Evolutionary conservation across 2,113 vertebrate species (phyloP).

Genomic region (Xenopus laevis): DNA sequence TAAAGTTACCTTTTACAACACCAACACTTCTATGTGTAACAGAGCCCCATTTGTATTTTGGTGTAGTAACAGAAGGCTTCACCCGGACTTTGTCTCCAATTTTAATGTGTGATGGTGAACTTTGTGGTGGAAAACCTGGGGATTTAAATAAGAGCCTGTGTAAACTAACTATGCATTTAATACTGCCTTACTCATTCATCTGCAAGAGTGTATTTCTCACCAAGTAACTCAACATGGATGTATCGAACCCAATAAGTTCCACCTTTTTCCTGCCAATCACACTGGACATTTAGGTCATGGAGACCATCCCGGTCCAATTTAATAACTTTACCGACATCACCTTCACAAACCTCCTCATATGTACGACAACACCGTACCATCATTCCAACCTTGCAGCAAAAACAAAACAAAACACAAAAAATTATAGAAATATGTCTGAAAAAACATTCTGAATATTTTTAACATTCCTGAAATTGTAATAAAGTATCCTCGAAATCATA

Average conservation of each 20-base stretch:
- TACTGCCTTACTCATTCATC: too few species aligned
- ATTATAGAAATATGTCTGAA: too few species aligned
- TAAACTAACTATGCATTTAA: too few species aligned
- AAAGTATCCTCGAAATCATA: too few species aligned
- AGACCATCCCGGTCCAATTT: slow-evolving; percentile 94
- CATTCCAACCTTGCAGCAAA: slow-evolving; percentile 84
- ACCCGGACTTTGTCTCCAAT: slow-evolving; percentile 97
- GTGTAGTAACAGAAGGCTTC: slow-evolving; percentile 87
- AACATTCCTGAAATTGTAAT: too few species aligned
- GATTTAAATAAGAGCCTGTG: not conserved
- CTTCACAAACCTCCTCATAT: slow-evolving; percentile 96
- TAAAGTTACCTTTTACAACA: slow-evolving; percentile 85
- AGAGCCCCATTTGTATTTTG: slow-evolving; percentile 98
- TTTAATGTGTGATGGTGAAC: slow-evolving; percentile 93
- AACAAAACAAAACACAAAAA: not conserved
- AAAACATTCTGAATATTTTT: too few species aligned
- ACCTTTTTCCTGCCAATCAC: slow-evolving; percentile 97
- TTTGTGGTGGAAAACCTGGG: slow-evolving; percentile 90
- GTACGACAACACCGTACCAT: slow-evolving; percentile 96
- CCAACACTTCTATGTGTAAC: slow-evolving; percentile 95
- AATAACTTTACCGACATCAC: slow-evolving; percentile 94
- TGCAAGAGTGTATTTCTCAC: slow-evolving; percentile 59
- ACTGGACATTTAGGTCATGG: slow-evolving; percentile 95
- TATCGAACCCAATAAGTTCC: slow-evolving; percentile 98
- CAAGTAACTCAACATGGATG: slow-evolving; percentile 91